Conservation (phyloP, 2,888 invertebrate species). For the Chrysopilus asiliformis region DNA sequence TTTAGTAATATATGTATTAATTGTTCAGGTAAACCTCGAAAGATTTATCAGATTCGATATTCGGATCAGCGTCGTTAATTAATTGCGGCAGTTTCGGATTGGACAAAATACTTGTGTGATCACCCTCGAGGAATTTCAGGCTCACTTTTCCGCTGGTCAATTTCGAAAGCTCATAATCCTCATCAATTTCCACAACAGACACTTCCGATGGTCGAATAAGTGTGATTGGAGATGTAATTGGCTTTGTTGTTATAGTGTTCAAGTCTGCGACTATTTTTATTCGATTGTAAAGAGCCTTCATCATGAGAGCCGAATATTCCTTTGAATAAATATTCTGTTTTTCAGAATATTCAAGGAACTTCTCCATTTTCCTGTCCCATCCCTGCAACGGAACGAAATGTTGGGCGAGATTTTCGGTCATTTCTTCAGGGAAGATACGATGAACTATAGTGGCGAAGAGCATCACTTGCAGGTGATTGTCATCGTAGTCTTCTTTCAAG, state of each 20-base stretch:
- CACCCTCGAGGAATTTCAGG: constrained; percentile 54
- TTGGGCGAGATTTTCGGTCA: constrained; percentile 23
- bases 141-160: constrained; percentile 43
- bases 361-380: constrained; percentile 44
- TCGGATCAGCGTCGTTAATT: constrained; percentile 41
- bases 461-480: constrained; percentile 26
- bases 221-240: constrained; percentile 44
- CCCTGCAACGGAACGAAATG: constrained; percentile 41
- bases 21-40: constrained; percentile 2
- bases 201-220: constrained; percentile 51
- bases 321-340: constrained; percentile 33
- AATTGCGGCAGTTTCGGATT: constrained; percentile 48
- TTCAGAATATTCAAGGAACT: constrained; percentile 36
- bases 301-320: constrained; percentile 34
- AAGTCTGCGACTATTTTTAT: constrained; percentile 41
- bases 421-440: constrained; percentile 29
- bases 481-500: constrained; percentile 22
- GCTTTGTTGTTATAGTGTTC: constrained; percentile 36
- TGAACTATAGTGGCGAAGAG: constrained; percentile 24
- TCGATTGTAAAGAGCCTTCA: constrained; percentile 40
- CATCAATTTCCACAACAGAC: constrained; percentile 40
- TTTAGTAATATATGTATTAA: too few relatives aligned
- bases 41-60: constrained; percentile 10
- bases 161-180: constrained; percentile 52
- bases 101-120: constrained; percentile 55